Conservation (phyloP, 2,797 vertebrate genomes). For the Chiloscyllium punctatum region DNA sequence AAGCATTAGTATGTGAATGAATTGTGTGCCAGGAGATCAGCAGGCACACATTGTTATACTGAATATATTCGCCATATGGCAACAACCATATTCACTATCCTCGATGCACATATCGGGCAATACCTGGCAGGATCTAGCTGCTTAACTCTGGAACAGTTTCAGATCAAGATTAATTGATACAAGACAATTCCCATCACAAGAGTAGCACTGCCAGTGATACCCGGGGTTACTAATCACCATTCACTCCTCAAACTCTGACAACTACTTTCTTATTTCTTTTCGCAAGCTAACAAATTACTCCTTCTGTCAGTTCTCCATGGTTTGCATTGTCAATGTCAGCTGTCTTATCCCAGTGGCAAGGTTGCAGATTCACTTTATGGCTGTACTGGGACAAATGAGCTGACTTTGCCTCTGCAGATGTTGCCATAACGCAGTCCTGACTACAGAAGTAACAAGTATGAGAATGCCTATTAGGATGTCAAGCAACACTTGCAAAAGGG, state of each 20-base stretch:
- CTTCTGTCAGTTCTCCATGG: not conserved
- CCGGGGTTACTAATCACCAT: no score
- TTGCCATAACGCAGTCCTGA: no score
- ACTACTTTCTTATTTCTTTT: no score
- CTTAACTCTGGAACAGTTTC: not conserved
- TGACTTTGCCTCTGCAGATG: not conserved
- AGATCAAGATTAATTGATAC: not conserved
- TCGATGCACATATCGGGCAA: not conserved
- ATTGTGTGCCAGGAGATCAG: not conserved
- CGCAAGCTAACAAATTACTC: not conserved
- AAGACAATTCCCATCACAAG: not conserved
- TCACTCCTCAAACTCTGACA: no score
- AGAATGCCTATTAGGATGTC: no score
- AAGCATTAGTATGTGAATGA: not conserved
- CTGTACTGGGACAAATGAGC: not conserved
- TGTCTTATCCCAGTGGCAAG: not conserved
- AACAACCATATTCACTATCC: not conserved
- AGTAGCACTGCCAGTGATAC: not conserved
- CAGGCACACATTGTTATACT: not conserved
- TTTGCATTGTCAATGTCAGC: not conserved
- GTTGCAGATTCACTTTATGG: not conserved
- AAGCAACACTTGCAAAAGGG: not conserved
- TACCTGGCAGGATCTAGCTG: not conserved
- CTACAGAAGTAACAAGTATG: no score
- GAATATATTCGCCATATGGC: not conserved